Conservation (phyloP, 2,888 invertebrate genomes). For the Drosophila phalerata region DNA sequence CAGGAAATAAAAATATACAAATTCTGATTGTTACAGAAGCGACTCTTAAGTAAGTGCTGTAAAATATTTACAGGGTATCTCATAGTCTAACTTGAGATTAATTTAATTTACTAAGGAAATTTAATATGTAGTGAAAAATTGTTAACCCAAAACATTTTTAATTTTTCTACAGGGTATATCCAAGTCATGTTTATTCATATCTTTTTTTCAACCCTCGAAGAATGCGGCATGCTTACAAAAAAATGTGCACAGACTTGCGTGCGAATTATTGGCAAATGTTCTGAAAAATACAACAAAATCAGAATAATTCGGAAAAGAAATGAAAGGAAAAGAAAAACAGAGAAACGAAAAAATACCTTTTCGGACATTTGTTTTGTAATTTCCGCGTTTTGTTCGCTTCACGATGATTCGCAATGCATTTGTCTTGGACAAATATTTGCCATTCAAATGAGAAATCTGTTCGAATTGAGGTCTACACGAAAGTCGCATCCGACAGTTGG, state of each 20-base stretch:
- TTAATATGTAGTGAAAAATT: neutral
- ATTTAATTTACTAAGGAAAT: neutral
- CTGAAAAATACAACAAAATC: slow-evolving; percentile 58
- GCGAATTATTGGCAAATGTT: slow-evolving; percentile 83
- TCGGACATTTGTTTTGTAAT: slow-evolving; percentile 80
- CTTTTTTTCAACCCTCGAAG: slow-evolving; percentile 52
- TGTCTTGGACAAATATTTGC: slow-evolving; percentile 76
- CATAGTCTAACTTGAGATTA: neutral
- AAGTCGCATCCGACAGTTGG: slow-evolving; percentile 62
- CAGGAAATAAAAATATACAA: neutral
- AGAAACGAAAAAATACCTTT: slow-evolving; percentile 44
- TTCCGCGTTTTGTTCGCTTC: slow-evolving; percentile 43
- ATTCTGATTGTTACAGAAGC: neutral
- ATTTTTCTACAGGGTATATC: slow-evolving; percentile 31
- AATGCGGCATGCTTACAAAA: slow-evolving; percentile 15
- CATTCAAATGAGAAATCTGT: slow-evolving; percentile 79
- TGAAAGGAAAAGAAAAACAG: slow-evolving; percentile 7
- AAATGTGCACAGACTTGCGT: slow-evolving; percentile 83
- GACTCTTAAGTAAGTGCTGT: neutral
- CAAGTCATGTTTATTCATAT: neutral
- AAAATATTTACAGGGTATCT: too few species aligned
- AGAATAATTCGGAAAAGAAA: slow-evolving; percentile 27
- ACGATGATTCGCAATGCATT: slow-evolving; percentile 51
- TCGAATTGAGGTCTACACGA: slow-evolving; percentile 45
- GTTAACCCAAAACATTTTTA: neutral